A percentile compares a stretch with the other conserved stretches of the same genome.
These are phyloP conservation scores for Nannobrachium achirus DNA, from an alignment of 2,113 vertebrate genomes.

Conservation along the genomic window DNA sequence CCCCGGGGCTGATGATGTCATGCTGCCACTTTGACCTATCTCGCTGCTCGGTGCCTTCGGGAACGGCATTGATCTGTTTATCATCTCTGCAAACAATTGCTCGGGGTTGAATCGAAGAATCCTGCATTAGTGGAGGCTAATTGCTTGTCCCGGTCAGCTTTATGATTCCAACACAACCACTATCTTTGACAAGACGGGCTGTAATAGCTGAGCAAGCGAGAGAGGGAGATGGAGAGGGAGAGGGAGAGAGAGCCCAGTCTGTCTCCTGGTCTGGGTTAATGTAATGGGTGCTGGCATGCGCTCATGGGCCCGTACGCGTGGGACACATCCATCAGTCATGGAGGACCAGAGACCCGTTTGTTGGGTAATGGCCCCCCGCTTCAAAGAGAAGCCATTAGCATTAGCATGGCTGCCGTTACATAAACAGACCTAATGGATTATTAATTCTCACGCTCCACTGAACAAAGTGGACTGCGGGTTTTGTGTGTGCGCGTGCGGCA, in stretches of 20 bases:
- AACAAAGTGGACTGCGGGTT: too few species aligned
- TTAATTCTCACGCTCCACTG: conserved; percentile 25
- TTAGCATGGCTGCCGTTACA: conserved; percentile 41
- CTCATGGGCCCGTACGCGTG: conserved; percentile 20
- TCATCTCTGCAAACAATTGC: conserved; percentile 38
- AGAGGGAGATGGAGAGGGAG: neutral
- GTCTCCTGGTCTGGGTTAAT: conserved; percentile 52
- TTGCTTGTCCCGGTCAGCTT: conserved; percentile 43
- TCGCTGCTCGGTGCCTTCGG: conserved; percentile 24
- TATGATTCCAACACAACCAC: conserved; percentile 29
- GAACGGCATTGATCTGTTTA: conserved; percentile 50
- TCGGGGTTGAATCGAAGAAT: conserved; percentile 24
- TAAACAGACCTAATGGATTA: conserved; percentile 49
- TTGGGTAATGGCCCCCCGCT: conserved; percentile 54
- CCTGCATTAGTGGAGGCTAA: conserved; percentile 50
- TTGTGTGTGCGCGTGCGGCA: neutral
- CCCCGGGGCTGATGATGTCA: conserved; percentile 36
- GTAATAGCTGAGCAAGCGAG: conserved; percentile 6
- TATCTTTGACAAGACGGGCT: conserved; percentile 19
- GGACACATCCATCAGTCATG: conserved; percentile 56
- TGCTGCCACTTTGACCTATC: conserved; percentile 7
- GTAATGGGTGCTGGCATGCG: conserved; percentile 41
- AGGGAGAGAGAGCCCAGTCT: conserved; percentile 10
- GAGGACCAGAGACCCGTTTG: conserved; percentile 13
- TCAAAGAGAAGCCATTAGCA: conserved; percentile 46